These are phyloP conservation scores for Caenorhabditis briggsae DNA, from an alignment of 1,140 invertebrate species.

Conservation along the genomic window DNA sequence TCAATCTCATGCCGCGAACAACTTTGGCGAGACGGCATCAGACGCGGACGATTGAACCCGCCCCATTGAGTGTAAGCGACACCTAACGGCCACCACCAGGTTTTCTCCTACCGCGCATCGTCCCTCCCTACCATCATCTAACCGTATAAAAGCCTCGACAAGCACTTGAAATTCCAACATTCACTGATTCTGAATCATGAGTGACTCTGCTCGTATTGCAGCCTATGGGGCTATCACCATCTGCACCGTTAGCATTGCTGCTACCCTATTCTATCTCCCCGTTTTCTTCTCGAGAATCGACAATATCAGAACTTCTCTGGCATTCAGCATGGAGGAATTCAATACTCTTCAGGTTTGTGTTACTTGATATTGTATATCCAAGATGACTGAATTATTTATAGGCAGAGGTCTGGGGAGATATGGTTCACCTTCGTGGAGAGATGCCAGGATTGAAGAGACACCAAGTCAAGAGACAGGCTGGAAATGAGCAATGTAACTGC, in stretches of 20 bases:
- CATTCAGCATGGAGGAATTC: slow-evolving; percentile 59
- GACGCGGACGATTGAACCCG: slow-evolving; percentile 18
- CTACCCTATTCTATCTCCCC: slow-evolving; percentile 58
- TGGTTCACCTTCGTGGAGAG: slow-evolving; percentile 41
- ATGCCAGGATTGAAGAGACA: slow-evolving; percentile 30
- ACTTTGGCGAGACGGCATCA: slow-evolving; percentile 7
- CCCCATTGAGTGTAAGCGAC: slow-evolving; percentile 42
- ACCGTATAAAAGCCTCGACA: slow-evolving; percentile 29
- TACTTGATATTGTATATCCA: neutral
- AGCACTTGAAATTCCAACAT: slow-evolving; percentile 33
- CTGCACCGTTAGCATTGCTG: slow-evolving; percentile 56
- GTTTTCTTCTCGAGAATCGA: slow-evolving; percentile 50
- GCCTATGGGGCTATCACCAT: slow-evolving; percentile 57
- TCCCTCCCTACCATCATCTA: slow-evolving; percentile 7
- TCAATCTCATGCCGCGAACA: slow-evolving; percentile 23
- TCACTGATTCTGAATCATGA: slow-evolving; percentile 32
- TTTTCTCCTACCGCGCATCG: neutral
- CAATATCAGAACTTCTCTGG: slow-evolving; percentile 29
- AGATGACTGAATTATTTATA: slow-evolving; percentile 9
- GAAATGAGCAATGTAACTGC: slow-evolving; percentile 56
- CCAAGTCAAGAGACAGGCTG: slow-evolving; percentile 46
- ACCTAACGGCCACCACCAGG: slow-evolving; percentile 4
- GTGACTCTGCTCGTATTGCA: slow-evolving; percentile 51
- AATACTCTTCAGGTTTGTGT: slow-evolving; percentile 52
- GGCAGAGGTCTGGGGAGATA: slow-evolving; percentile 58